phyloP scores from a whole-genome alignment of 2,797 vertebrate genomes.

The Lerista edwardsae region DNA sequence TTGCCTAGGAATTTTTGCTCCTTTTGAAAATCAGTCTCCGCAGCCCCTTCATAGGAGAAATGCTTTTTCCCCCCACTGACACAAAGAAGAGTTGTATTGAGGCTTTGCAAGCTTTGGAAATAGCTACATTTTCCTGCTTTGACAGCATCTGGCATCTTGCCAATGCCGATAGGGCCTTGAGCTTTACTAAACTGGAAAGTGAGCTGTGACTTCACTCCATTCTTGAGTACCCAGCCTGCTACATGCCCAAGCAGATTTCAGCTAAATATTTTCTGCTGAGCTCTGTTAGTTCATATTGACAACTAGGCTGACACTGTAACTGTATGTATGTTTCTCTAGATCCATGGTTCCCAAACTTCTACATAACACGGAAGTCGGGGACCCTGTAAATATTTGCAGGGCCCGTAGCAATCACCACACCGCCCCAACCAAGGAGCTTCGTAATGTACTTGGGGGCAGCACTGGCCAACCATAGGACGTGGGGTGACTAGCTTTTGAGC shows the following conservation, averaged over 20 bases:
- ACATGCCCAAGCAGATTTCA: constrained; percentile 3
- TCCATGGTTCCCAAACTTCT: too few species aligned
- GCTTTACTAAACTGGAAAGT: constrained; percentile 1
- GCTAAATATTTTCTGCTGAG: constrained; percentile 19
- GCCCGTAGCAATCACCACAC: too few species aligned
- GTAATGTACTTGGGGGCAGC: too few species aligned
- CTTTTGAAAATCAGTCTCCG: too few species aligned
- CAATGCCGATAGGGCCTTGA: constrained; percentile 26
- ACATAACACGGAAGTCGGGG: too few species aligned
- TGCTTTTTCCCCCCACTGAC: neutral
- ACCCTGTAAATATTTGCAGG: too few species aligned
- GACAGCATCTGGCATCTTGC: neutral
- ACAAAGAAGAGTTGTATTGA: neutral
- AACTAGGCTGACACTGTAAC: neutral
- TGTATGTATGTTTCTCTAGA: neutral
- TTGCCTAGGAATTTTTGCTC: neutral
- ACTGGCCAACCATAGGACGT: too few species aligned
- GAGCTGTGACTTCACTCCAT: constrained; percentile 28
- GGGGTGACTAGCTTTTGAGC: too few species aligned
- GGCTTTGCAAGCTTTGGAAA: neutral
- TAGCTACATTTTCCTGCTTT: constrained; percentile 15
- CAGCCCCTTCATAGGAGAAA: neutral
- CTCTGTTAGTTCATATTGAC: neutral
- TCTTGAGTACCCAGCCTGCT: neutral
- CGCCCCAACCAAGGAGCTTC: too few species aligned